Percentiles rank a stretch among this genome's conserved stretches.
phyloP scores from a whole-genome alignment of 2,797 vertebrate species.

The Xenopus petersii region DNA sequence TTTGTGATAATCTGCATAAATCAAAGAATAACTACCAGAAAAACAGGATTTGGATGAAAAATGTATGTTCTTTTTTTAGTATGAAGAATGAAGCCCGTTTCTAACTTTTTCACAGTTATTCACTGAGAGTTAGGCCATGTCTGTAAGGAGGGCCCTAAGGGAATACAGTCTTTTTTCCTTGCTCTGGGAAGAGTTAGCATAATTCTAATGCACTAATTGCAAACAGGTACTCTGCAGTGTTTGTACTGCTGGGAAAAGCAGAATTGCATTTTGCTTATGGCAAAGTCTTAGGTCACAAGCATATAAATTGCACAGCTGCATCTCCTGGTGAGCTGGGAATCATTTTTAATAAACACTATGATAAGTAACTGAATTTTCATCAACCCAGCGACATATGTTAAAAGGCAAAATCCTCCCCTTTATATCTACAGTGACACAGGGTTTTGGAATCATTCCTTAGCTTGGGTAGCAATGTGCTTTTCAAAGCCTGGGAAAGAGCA shows the following conservation, averaged over 20 bases:
- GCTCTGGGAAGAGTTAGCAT: neutral
- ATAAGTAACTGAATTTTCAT: constrained; percentile 24
- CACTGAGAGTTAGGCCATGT: neutral
- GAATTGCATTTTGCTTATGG: constrained; percentile 18
- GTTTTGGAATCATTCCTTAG: constrained; percentile 59
- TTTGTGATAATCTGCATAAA: too few relatives aligned
- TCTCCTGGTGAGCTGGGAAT: constrained; percentile 33
- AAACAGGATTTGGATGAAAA: too few relatives aligned
- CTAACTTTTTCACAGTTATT: too few relatives aligned
- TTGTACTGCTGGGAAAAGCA: neutral
- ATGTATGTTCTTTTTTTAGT: too few relatives aligned
- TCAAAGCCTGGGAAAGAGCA: constrained; percentile 75
- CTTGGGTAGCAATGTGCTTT: constrained; percentile 57
- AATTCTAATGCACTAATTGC: constrained; percentile 12
- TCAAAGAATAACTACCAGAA: too few relatives aligned
- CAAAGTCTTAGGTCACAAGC: constrained; percentile 34
- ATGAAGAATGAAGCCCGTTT: too few relatives aligned
- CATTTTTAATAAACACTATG: constrained; percentile 27
- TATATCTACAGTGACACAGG: constrained; percentile 30
- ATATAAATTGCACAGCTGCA: constrained; percentile 25
- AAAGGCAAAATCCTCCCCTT: constrained; percentile 22
- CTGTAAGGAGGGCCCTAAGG: neutral
- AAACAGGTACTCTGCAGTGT: constrained; percentile 8
- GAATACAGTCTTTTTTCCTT: neutral
- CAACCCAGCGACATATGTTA: constrained; percentile 11